These are phyloP conservation scores for Saxidomus purpurata DNA, from an alignment of 1,140 invertebrate species.

Conservation along the genomic window DNA sequence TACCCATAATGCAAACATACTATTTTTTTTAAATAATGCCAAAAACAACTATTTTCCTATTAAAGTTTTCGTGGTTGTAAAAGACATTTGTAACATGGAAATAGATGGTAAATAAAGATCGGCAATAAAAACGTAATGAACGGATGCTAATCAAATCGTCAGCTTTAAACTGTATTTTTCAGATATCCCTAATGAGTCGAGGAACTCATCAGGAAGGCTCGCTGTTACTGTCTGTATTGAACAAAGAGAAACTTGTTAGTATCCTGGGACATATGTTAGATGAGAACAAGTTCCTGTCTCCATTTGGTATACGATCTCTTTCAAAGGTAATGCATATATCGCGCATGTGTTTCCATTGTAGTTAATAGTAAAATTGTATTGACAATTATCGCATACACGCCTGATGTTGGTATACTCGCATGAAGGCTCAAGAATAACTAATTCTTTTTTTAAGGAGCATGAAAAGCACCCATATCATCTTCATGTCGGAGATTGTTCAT, in stretches of 20 bases:
- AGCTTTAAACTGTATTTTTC: constrained; percentile 29
- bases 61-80: no score
- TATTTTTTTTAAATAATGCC: no score
- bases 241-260: constrained; percentile 81
- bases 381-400: no score
- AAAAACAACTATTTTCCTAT: no score
- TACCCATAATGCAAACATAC: not conserved
- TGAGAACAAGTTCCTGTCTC: constrained; percentile 86
- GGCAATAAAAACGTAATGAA: no score
- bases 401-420: no score
- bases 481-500: constrained; percentile 72
- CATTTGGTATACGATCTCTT: constrained; percentile 86
- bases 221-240: constrained; percentile 83
- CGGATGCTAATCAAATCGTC: no score
- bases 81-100: no score
- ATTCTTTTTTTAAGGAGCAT: constrained; percentile 79
- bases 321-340: constrained; percentile 83
- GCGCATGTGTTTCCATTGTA: not conserved
- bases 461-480: constrained; percentile 80
- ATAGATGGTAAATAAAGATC: no score
- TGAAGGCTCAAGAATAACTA: no score
- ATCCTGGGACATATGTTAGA: constrained; percentile 85
- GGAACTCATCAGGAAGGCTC: constrained; percentile 53
- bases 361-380: not conserved
- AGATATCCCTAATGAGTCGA: constrained; percentile 81